Evolutionary conservation across 1,140 invertebrate species (phyloP).

Genomic region (Neodiprion lecontei): DNA sequence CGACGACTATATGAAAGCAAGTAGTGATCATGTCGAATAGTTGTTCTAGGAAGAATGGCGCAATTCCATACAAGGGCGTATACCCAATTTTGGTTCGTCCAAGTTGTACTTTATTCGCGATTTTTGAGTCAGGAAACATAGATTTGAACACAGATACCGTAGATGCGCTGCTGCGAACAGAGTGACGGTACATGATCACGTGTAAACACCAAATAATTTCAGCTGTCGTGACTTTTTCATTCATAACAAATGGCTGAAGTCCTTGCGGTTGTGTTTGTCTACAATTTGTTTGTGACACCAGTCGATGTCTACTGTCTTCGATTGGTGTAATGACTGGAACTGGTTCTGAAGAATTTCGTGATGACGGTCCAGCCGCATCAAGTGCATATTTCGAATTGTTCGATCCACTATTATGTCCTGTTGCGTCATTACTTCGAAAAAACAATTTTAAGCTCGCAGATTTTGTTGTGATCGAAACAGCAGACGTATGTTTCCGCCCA

Average conservation of each 20-base stretch:
- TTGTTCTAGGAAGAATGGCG: constrained; percentile 28
- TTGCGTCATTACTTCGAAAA: neutral
- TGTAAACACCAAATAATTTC: constrained; percentile 31
- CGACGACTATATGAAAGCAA: constrained; percentile 29
- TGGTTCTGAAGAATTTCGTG: neutral
- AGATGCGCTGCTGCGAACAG: constrained; percentile 21
- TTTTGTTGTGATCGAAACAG: constrained; percentile 3
- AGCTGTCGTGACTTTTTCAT: constrained; percentile 29
- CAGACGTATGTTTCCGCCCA: neutral
- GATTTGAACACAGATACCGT: constrained; percentile 18
- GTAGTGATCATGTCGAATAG: constrained; percentile 22
- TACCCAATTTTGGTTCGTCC: constrained; percentile 32
- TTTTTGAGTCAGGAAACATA: constrained; percentile 28
- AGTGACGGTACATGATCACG: constrained; percentile 22
- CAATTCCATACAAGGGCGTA: constrained; percentile 28
- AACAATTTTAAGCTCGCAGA: neutral
- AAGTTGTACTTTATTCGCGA: constrained; percentile 29
- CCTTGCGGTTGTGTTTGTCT: neutral
- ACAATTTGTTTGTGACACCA: neutral
- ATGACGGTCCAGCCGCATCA: neutral
- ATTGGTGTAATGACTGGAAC: neutral
- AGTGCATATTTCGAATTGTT: too few relatives aligned
- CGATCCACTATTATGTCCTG: too few relatives aligned
- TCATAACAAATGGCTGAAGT: constrained; percentile 21
- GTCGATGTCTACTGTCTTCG: neutral